Percentiles rank a stretch among this genome's conserved stretches.
Evolutionary conservation across 2,888 invertebrate species (phyloP).

Genomic region (Scrobipalpa atriplicella): DNA sequence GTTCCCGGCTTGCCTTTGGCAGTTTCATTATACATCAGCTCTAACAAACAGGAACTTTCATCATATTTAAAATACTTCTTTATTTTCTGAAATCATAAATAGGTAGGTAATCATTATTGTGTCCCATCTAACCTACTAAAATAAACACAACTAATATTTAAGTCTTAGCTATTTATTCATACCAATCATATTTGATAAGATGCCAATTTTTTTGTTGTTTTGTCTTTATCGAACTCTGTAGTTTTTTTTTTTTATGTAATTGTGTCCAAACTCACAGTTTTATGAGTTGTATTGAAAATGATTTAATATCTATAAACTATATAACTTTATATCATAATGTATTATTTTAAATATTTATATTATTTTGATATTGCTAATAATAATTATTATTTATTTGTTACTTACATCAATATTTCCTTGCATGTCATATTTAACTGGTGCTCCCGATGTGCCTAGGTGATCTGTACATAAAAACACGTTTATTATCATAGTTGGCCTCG

Average conservation of each 20-base stretch:
- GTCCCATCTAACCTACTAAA: not conserved
- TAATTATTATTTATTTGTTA: constrained; percentile 31
- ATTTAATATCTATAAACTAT: not conserved
- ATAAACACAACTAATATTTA: not conserved
- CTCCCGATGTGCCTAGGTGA: constrained; percentile 87
- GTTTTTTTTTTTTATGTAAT: not conserved
- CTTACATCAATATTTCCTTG: constrained; percentile 89
- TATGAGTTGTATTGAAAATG: not conserved
- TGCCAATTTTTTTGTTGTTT: not conserved
- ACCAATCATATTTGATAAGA: constrained; percentile 10
- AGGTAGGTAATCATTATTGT: not conserved
- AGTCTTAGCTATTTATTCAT: constrained; percentile 14
- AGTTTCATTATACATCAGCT: constrained; percentile 85
- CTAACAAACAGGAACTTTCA: constrained; percentile 83
- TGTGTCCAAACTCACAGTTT: not conserved
- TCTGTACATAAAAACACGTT: constrained; percentile 70
- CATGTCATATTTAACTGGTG: constrained; percentile 89
- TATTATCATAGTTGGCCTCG: constrained; percentile 6
- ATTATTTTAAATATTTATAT: too few relatives aligned
- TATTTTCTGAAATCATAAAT: constrained; percentile 81
- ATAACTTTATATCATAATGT: not conserved
- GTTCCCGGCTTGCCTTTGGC: constrained; percentile 75
- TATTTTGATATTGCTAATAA: not conserved
- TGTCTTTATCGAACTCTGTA: not conserved
- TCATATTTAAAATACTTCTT: constrained; percentile 79